A percentile compares a stretch with the other conserved stretches of the same genome.
These are phyloP conservation scores for Mesembrinibis cayennensis DNA, from an alignment of 2,113 vertebrate genomes.

Conservation along the genomic window DNA sequence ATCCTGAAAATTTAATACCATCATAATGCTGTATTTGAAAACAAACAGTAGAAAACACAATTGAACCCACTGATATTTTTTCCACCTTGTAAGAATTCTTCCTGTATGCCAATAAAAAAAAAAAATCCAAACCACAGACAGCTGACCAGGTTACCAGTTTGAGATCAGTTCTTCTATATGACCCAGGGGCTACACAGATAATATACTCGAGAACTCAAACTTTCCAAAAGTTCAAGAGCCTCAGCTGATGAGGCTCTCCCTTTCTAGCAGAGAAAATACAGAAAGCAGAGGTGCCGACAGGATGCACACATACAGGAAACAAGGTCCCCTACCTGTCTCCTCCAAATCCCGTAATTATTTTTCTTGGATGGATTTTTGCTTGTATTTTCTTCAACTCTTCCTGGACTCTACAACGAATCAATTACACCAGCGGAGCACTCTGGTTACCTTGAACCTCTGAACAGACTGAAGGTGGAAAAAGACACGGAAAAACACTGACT, in stretches of 20 bases:
- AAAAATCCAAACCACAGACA: neutral
- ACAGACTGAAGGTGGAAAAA: neutral
- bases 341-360: neutral
- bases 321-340: neutral
- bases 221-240: neutral
- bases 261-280: neutral
- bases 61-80: neutral
- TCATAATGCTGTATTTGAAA: neutral
- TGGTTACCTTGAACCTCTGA: neutral
- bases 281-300: neutral
- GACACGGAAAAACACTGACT: neutral
- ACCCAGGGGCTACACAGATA: neutral
- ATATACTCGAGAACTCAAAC: neutral
- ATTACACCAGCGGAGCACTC: neutral
- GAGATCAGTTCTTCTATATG: neutral
- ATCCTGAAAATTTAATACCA: neutral
- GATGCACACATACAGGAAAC: neutral
- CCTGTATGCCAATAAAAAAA: neutral
- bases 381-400: neutral
- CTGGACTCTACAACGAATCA: neutral
- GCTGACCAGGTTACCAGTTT: neutral
- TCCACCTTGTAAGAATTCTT: neutral
- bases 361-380: neutral
- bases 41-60: rapidly evolving
- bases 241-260: neutral